A percentile compares a stretch with the other conserved stretches of the same genome.
phyloP scores from a whole-genome alignment of 2,888 invertebrate species.

The Eucera pruinosa region DNA sequence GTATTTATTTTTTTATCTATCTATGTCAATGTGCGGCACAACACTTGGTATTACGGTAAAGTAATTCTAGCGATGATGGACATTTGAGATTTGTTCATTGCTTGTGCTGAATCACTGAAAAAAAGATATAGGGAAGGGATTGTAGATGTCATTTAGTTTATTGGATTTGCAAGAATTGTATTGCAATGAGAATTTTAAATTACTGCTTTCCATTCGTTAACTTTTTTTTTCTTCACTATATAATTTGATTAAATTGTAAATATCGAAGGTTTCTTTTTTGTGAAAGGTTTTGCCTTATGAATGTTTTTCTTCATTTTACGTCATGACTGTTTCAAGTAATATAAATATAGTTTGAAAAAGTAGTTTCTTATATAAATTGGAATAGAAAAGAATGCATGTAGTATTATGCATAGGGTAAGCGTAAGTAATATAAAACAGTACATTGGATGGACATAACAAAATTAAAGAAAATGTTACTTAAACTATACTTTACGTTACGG shows the following conservation, averaged over 20 bases:
- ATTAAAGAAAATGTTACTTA: too few relatives aligned
- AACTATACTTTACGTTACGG: too few relatives aligned
- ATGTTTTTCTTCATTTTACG: too few relatives aligned
- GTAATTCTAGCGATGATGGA: slow-evolving; percentile 18
- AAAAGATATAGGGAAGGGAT: too few relatives aligned
- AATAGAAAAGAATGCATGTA: background rate
- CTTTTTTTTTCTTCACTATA: background rate
- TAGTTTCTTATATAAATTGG: slow-evolving; percentile 3
- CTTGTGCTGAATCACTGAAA: slow-evolving; percentile 19
- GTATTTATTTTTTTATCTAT: slow-evolving; percentile 13
- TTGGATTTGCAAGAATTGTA: slow-evolving; percentile 6
- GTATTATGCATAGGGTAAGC: background rate
- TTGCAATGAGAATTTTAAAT: slow-evolving; percentile 20
- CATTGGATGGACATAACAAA: too few relatives aligned
- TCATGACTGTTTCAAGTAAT: background rate
- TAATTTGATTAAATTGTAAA: slow-evolving; percentile 20
- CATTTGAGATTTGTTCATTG: slow-evolving; percentile 20
- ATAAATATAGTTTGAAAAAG: too few relatives aligned
- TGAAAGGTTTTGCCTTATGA: background rate
- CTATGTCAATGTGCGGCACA: slow-evolving; percentile 9
- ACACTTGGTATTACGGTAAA: slow-evolving; percentile 20
- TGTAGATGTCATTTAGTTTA: slow-evolving; percentile 18
- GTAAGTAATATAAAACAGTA: too few relatives aligned
- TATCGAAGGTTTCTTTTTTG: background rate
- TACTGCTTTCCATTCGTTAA: slow-evolving; percentile 23